Evolutionary conservation across 2,797 vertebrate species (phyloP).

Genomic region (Podargus strigoides): DNA sequence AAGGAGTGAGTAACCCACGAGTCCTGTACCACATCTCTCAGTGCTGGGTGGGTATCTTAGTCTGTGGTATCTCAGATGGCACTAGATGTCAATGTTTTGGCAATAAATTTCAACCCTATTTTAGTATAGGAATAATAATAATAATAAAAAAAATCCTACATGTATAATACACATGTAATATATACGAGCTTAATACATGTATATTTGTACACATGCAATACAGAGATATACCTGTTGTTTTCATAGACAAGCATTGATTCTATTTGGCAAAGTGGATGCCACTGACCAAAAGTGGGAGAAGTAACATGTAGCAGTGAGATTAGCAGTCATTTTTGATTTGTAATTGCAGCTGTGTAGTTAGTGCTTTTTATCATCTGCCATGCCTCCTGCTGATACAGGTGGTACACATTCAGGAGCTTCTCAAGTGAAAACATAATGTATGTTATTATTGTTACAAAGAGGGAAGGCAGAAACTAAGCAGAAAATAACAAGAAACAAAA

Average conservation of each 20-base stretch:
- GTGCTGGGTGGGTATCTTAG: not conserved
- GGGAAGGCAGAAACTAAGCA: not conserved
- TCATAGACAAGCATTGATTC: not conserved
- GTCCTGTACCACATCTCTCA: not conserved
- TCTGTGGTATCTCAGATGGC: not conserved
- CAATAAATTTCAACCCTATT: not conserved
- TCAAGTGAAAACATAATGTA: not conserved
- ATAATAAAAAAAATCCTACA: fast-evolving
- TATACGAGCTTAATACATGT: not conserved
- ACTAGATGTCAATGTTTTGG: not conserved
- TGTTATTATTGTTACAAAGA: not conserved
- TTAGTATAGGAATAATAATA: not conserved
- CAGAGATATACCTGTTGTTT: not conserved
- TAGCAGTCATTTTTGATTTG: not conserved
- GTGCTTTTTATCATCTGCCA: not conserved
- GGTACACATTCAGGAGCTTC: not conserved
- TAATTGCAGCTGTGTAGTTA: not conserved
- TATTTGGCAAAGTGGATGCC: not conserved
- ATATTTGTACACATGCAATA: not conserved
- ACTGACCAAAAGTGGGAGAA: not conserved
- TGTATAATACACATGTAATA: not conserved
- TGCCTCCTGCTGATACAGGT: not conserved
- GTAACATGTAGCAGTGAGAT: not conserved
- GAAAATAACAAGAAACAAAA: conserved; percentile 31
- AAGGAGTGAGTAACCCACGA: not conserved